A percentile compares a stretch with the other conserved stretches of the same genome.
Evolutionary conservation across 1,140 invertebrate species (phyloP).

Genomic region (Diabrotica undecimpunctata): DNA sequence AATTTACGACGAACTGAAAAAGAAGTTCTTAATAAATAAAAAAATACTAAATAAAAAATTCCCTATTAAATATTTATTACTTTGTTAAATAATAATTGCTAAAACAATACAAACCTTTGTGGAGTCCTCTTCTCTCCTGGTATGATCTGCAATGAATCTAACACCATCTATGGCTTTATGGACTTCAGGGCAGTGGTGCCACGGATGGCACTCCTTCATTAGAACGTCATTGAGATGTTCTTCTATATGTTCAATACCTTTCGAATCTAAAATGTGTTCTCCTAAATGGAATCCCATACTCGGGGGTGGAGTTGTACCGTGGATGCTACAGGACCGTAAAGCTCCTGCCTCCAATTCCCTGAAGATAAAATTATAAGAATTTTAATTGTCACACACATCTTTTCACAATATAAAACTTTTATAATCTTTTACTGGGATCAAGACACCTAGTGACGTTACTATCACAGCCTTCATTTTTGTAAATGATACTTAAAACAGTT

Average conservation of each 20-base stretch:
- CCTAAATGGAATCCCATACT: conserved; percentile 33
- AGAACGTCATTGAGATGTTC: conserved; percentile 31
- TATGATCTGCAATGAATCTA: conserved; percentile 89
- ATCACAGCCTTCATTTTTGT: too few species aligned
- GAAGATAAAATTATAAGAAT: not conserved
- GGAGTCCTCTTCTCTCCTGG: conserved; percentile 86
- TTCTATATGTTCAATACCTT: conserved; percentile 23
- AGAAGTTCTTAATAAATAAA: too few species aligned
- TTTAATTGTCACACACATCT: too few species aligned
- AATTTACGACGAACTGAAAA: too few species aligned
- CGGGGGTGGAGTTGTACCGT: conserved; percentile 57
- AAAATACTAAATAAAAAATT: too few species aligned
- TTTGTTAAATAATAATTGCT: too few species aligned
- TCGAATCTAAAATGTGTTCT: conserved; percentile 25
- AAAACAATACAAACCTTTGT: conserved; percentile 57
- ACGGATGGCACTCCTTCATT: conserved; percentile 53
- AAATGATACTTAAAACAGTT: too few species aligned
- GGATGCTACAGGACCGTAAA: conserved; percentile 59
- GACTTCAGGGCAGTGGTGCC: conserved; percentile 87
- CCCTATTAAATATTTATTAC: too few species aligned
- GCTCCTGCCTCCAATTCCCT: conserved; percentile 58
- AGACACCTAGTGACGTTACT: too few species aligned
- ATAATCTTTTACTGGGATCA: too few species aligned
- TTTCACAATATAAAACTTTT: too few species aligned
- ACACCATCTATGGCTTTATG: conserved; percentile 90